Conservation (phyloP, 2,113 vertebrate species). For the Lichenostomus cassidix region DNA sequence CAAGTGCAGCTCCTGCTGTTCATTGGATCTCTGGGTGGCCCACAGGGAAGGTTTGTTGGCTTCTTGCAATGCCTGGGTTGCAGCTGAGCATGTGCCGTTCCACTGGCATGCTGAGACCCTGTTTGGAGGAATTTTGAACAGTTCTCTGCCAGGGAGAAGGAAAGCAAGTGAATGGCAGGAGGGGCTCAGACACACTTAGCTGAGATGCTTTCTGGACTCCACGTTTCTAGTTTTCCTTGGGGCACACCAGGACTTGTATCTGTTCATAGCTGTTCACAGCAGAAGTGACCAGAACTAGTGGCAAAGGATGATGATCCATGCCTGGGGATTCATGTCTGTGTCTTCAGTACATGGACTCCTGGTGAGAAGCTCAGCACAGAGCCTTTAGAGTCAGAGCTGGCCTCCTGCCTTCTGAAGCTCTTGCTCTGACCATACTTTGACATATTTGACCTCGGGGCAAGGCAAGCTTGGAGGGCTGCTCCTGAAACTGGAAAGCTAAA, state of each 20-base stretch:
- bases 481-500: slow-evolving; percentile 1
- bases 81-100: not conserved
- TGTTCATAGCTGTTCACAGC: not conserved
- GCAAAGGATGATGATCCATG: not conserved
- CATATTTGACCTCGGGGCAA: not conserved
- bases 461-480: not conserved
- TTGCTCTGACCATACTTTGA: not conserved
- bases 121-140: not conserved
- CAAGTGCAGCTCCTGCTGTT: not conserved
- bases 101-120: not conserved
- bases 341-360: not conserved
- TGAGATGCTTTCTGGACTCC: not conserved
- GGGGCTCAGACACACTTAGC: not conserved
- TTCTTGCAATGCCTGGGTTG: not conserved
- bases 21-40: not conserved
- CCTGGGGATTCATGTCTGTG: not conserved
- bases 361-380: not conserved
- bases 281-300: not conserved
- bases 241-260: not conserved
- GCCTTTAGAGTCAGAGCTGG: not conserved
- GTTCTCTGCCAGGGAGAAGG: not conserved
- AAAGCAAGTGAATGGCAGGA: not conserved
- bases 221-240: not conserved
- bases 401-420: not conserved
- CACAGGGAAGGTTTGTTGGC: not conserved